Conservation (phyloP, 92 coral and sea anemone species). For the Porites cylindrica region DNA sequence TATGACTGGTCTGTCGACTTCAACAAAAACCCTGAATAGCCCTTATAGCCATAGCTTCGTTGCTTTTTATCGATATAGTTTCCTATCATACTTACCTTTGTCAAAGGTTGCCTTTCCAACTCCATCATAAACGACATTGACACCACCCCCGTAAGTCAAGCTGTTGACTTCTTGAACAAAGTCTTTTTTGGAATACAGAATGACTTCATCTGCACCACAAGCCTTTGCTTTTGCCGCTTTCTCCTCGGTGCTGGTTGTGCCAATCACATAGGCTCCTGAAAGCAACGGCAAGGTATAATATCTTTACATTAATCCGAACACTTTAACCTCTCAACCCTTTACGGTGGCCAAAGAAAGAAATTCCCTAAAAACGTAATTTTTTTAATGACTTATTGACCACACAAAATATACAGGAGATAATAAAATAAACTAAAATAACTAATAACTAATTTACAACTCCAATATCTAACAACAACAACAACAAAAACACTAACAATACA, state of each 20-base stretch:
- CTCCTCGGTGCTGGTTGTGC: slow-evolving; percentile 62
- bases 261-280: slow-evolving; percentile 64
- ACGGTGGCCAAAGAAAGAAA: too few species aligned
- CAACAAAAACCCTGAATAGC: too few species aligned
- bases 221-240: slow-evolving; percentile 56
- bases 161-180: slow-evolving; percentile 66
- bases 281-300: not conserved
- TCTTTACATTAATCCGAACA: not conserved
- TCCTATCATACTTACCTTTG: slow-evolving; percentile 33
- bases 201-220: slow-evolving; percentile 62
- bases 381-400: too few species aligned
- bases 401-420: too few species aligned
- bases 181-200: slow-evolving; percentile 57
- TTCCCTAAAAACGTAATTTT: too few species aligned
- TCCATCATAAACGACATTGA: slow-evolving; percentile 65
- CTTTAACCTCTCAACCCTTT: not conserved
- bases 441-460: too few species aligned
- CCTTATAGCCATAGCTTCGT: too few species aligned
- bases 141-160: slow-evolving; percentile 54
- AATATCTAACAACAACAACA: too few species aligned
- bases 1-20: too few species aligned
- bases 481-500: too few species aligned
- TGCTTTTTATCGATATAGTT: too few species aligned
- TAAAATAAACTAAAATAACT: too few species aligned
- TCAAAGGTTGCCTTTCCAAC: slow-evolving; percentile 65